phyloP scores from a whole-genome alignment of 2,113 vertebrate genomes.

The Aspidoscelis tigris region DNA sequence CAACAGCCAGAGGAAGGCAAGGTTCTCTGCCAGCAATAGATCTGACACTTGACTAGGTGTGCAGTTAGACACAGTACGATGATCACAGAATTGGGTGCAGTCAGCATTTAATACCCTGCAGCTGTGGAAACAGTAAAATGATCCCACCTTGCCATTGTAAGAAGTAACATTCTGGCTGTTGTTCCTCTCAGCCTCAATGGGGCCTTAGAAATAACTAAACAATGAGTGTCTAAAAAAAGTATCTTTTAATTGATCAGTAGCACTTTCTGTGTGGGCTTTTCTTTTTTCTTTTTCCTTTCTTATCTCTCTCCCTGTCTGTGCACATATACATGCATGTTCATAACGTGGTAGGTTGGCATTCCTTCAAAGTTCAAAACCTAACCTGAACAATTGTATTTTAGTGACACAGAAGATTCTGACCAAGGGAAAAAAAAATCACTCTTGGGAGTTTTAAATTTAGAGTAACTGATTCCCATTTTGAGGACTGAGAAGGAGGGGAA shows the following conservation, averaged over 20 bases:
- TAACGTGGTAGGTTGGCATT: neutral
- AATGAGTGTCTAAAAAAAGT: slow-evolving; percentile 13
- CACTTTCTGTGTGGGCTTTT: slow-evolving; percentile 21
- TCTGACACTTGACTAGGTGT: slow-evolving; percentile 65
- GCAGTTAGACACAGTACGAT: slow-evolving; percentile 66
- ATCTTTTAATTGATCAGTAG: slow-evolving; percentile 42
- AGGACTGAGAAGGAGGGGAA: neutral
- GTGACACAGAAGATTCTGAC: neutral
- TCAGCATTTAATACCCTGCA: slow-evolving; percentile 79
- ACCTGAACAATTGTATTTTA: neutral
- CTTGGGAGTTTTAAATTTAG: neutral
- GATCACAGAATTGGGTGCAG: slow-evolving; percentile 75
- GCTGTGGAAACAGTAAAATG: slow-evolving; percentile 84
- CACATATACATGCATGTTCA: too few relatives aligned
- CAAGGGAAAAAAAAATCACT: neutral
- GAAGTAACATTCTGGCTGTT: slow-evolving; percentile 65
- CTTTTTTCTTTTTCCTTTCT: slow-evolving; percentile 6
- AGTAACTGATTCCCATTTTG: neutral
- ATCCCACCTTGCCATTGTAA: slow-evolving; percentile 69
- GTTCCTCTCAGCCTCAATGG: slow-evolving; percentile 62
- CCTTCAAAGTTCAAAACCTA: slow-evolving; percentile 43
- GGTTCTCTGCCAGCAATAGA: slow-evolving; percentile 51
- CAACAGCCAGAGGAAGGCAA: slow-evolving; percentile 52
- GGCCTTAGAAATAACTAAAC: slow-evolving; percentile 46
- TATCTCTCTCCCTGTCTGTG: neutral